These are phyloP conservation scores for Tuta absoluta DNA, from an alignment of 2,888 invertebrate species.

Conservation along the genomic window DNA sequence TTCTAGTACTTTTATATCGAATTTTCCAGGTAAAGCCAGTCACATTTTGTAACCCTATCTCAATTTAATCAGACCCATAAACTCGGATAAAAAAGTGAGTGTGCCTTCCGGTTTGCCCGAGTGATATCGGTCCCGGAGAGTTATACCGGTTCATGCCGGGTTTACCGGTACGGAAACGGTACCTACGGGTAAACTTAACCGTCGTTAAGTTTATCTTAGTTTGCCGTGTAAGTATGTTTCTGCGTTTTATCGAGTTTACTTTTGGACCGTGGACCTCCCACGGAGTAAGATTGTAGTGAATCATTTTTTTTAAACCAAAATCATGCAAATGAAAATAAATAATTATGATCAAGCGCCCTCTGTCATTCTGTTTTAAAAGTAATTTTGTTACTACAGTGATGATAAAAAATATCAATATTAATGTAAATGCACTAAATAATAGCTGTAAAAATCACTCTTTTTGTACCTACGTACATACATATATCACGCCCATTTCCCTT, in stretches of 20 bases:
- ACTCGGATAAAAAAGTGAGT: background rate
- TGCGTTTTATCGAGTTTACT: background rate
- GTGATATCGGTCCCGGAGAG: background rate
- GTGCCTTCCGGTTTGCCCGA: background rate
- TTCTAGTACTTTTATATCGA: background rate
- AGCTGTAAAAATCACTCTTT: too few species aligned
- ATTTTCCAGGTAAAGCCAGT: background rate
- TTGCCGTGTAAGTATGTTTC: background rate
- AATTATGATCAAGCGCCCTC: too few species aligned
- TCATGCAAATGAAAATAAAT: too few species aligned
- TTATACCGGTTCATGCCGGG: background rate
- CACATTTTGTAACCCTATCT: background rate
- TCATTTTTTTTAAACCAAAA: too few species aligned
- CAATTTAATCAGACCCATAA: slow-evolving; percentile 10
- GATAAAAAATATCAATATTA: too few species aligned
- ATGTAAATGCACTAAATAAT: too few species aligned
- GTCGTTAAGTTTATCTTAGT: slow-evolving; percentile 4
- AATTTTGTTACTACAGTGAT: too few species aligned
- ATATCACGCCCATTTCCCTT: too few species aligned
- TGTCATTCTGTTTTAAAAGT: too few species aligned
- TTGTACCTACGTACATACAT: too few species aligned
- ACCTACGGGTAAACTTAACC: background rate
- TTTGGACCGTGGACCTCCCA: too few species aligned
- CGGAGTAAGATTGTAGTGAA: too few species aligned
- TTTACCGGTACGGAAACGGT: background rate